Conservation (phyloP, 2,888 invertebrate species). For the Euproctis similis region DNA sequence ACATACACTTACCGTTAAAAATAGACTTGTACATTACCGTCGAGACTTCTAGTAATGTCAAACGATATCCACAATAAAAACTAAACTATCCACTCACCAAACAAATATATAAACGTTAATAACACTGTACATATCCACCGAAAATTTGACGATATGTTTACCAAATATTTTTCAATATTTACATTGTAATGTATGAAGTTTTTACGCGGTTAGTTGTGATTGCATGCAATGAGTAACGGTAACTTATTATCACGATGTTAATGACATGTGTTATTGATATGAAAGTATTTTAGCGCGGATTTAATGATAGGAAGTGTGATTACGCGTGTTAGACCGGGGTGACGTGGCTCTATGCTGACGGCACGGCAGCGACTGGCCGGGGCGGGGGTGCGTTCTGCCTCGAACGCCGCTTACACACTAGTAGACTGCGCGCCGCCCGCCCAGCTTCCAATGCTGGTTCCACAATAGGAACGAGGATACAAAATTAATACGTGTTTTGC, state of each 20-base stretch:
- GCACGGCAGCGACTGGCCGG: constrained; percentile 57
- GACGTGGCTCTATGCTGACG: constrained; percentile 46
- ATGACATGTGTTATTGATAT: constrained; percentile 25
- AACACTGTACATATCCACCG: constrained; percentile 42
- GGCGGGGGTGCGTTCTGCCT: constrained; percentile 42
- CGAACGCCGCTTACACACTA: constrained; percentile 17
- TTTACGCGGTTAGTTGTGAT: constrained; percentile 15
- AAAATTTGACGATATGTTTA: constrained; percentile 39
- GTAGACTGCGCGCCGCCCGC: constrained; percentile 61
- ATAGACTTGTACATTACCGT: constrained; percentile 24
- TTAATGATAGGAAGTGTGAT: constrained; percentile 39
- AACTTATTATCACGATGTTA: constrained; percentile 20
- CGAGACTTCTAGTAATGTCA: constrained; percentile 11
- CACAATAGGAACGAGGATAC: constrained; percentile 51
- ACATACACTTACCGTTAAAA: constrained; percentile 31
- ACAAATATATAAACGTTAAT: constrained; percentile 37
- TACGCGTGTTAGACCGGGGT: constrained; percentile 16
- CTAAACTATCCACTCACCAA: constrained; percentile 45
- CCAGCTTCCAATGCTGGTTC: constrained; percentile 18
- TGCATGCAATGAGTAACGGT: constrained; percentile 15
- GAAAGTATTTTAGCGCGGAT: constrained; percentile 38
- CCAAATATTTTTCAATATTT: constrained; percentile 31
- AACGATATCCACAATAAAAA: constrained; percentile 35
- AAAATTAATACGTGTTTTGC: constrained; percentile 75
- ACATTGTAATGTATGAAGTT: constrained; percentile 14